A percentile compares a stretch with the other conserved stretches of the same genome.
Conservation (phyloP, 2,888 invertebrate genomes). For the Salticus scenicus region DNA sequence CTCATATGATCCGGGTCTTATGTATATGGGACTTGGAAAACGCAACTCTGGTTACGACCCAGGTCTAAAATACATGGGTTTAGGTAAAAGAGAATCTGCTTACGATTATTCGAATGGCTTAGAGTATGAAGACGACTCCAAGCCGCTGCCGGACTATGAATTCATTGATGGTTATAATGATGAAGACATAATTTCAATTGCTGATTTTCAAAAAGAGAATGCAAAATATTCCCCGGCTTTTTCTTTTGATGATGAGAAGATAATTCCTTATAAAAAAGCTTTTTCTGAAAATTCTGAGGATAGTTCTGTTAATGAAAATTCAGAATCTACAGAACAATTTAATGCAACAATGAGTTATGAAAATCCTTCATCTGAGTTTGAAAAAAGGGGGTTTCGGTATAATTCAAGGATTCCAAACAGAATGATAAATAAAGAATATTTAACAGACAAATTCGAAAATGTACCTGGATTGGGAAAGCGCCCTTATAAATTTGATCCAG, state of each 20-base stretch:
- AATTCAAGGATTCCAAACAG: too few species aligned
- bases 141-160: background rate
- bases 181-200: too few species aligned
- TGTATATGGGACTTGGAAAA: background rate
- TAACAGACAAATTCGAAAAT: background rate
- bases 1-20: background rate
- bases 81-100: conserved; percentile 19
- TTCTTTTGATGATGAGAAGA: conserved; percentile 20
- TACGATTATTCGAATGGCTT: background rate
- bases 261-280: conserved; percentile 30
- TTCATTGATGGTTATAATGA: conserved; percentile 42
- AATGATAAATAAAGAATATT: background rate
- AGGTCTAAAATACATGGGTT: conserved; percentile 31
- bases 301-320: too few species aligned
- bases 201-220: too few species aligned
- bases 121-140: background rate
- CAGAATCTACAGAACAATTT: too few species aligned
- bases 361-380: too few species aligned
- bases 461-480: conserved; percentile 22
- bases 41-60: conserved; percentile 22
- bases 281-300: too few species aligned
- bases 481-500: conserved; percentile 34
- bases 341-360: too few species aligned
- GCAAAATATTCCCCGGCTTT: background rate
- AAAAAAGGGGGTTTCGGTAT: too few species aligned